Evolutionary conservation across 2,113 vertebrate species (phyloP), one percentile per base, ranked within the genome.

Genomic region (Dermatemys mawii): DNA sequence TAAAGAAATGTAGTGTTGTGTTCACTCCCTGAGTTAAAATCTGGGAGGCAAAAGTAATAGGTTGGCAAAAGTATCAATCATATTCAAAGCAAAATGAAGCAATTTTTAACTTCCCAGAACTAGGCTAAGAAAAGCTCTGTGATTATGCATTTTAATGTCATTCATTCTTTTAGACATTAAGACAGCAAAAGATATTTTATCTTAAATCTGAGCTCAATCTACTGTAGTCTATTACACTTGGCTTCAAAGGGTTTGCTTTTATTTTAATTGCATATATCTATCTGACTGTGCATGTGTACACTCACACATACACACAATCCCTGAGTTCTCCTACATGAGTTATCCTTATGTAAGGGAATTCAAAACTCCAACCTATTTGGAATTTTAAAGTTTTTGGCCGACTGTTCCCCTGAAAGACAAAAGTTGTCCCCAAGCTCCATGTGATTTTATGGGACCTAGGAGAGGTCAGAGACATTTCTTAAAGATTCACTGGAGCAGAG

Each of bases 121-220:
- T 80, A 86, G 70, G 70, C 27, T 90, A 94, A 35, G 88, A 41
- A 90, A 97, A 93, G 95, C 86, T 89, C n/a, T 63, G 55, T 57
- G 57, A 86, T 93, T 93, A 75, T 79, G 9, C 50, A 63, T 88
- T 84, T 88, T 41, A 84, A 90, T 83, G 41, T 57, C 83, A 93
- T 94, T 95, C 87, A 90, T 78, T 91, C 86, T 92, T 78, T 85
- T 67, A 53, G 95, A 94, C 83, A 94, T 92, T 84, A 92, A 92
- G 60, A 48, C 2, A 85, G 29, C 38, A 90, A 81, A 95, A 89
- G 75, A 53, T 27, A 83, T 93, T 92, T 83, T 41, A 86, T n/a
- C 29, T 76, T 41, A 78, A 86, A 86, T 53, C 51, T 78, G 54
- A 95, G 95, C 80, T 94, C 88, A 88, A 14, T 90, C 75, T 87